Evolutionary conservation across 2,888 invertebrate genomes (phyloP).

Genomic region (Scaptomyza parva): DNA sequence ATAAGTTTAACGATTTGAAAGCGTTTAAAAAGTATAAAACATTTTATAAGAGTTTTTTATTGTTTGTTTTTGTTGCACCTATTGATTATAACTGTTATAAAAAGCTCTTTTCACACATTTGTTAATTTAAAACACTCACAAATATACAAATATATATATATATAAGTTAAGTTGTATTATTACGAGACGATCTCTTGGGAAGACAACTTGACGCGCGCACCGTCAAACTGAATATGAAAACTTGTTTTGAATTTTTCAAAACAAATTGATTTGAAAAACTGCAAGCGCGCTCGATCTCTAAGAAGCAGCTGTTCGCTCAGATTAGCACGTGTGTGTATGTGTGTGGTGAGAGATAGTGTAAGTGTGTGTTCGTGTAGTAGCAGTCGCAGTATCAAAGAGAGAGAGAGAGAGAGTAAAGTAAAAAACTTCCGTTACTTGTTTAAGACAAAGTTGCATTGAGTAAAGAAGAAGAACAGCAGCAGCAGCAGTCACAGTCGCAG

Average conservation of each 20-base stretch:
- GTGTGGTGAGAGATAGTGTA: constrained; percentile 3
- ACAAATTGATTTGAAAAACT: constrained; percentile 71
- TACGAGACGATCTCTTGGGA: constrained; percentile 11
- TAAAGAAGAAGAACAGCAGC: constrained; percentile 6
- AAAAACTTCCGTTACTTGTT: too few relatives aligned
- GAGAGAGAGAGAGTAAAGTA: too few relatives aligned
- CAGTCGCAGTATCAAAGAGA: too few relatives aligned
- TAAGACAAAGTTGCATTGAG: constrained; percentile 25
- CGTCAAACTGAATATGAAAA: constrained; percentile 79
- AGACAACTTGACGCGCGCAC: constrained; percentile 72
- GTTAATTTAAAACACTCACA: neutral
- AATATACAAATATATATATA: too few relatives aligned
- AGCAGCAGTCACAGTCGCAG: constrained; percentile 13
- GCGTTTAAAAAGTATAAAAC: neutral
- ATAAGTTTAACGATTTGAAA: constrained; percentile 1
- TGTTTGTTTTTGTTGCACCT: neutral
- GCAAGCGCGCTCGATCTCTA: constrained; percentile 27
- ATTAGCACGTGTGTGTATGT: constrained; percentile 10
- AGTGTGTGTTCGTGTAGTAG: too few relatives aligned
- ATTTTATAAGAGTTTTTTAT: neutral
- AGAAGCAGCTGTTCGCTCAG: constrained; percentile 22
- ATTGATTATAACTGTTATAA: too few relatives aligned
- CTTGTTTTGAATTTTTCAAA: constrained; percentile 66
- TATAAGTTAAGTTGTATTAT: neutral
- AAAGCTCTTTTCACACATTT: too few relatives aligned